Base-by-base conservation (phyloP, 2,113 vertebrate genomes). In the Colossoma macropomum region DNA sequence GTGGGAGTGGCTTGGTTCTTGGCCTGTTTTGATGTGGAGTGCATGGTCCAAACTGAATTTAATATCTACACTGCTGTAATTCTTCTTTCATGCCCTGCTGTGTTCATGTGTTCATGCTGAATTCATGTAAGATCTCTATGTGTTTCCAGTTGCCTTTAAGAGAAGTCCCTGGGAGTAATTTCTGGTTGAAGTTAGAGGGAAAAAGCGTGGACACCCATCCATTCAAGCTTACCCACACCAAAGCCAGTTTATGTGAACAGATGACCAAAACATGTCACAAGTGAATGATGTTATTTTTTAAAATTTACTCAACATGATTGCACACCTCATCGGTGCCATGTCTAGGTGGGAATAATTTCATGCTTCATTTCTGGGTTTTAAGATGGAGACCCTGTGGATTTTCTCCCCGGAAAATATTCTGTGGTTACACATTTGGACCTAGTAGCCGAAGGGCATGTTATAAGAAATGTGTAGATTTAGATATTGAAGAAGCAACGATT, bases 381-480 rank as follows among this genome's bases (percentile, higher is more conserved):
- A 78, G 52, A 77, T 76, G 63, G 65, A 68, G 19, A 59, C 65
- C 69, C 68, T 16, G 30, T 45, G 23, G 56, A 80, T 54, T 68
- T 80, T 62, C 50, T 62, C 50, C 34, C 23, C 21, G 23, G 62
- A 65, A 79, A 79, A 84, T 70, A 75, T 34, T 50, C 38, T 6
- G 68, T 66, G 27, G 12, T 5, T 32, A n/a, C 15, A 8, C 48
- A 32, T 54, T 66, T 25, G 66, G 68, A 71, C 78, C 19, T 76
- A 63, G 38, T 34, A 70, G 60, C 83, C 65, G 30, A n/a, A 81
- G 75, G 50, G 83, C 87, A 88, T 85, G 86, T 88, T 71, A 77
- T 83, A 62, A 62, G 87, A 87, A 84, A 88, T 54, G 27, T 77
- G 65, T 45, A 65, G 79, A 86, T 56, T 41, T 48, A 79, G 62